phyloP scores from a whole-genome alignment of 2,888 invertebrate genomes.

The Volucella bombylans region DNA sequence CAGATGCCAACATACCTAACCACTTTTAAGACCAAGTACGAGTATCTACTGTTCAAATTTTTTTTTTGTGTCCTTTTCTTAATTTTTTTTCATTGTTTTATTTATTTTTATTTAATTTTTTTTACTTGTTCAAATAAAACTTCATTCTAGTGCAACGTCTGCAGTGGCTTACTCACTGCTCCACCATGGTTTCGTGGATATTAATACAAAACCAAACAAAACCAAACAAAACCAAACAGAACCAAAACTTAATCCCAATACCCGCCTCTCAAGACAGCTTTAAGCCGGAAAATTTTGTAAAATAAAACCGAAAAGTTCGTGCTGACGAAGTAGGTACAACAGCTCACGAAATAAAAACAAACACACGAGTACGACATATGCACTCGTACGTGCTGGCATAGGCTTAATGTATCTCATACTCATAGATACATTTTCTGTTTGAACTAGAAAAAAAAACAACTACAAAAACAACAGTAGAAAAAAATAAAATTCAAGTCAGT shows the following conservation, averaged over 20 bases:
- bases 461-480: constrained; percentile 6
- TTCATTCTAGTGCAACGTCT: constrained; percentile 13
- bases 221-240: neutral
- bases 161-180: neutral
- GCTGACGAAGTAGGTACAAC: constrained; percentile 51
- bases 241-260: neutral
- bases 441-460: constrained; percentile 5
- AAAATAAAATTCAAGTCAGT: constrained; percentile 20
- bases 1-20: constrained; percentile 5
- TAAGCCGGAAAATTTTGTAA: constrained; percentile 39
- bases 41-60: neutral
- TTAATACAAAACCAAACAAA: neutral
- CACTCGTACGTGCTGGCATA: neutral
- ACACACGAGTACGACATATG: constrained; percentile 33
- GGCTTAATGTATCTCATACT: constrained; percentile 13
- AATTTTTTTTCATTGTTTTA: constrained; percentile 9
- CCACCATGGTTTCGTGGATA: neutral
- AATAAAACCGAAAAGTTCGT: constrained; percentile 43
- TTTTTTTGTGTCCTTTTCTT: constrained; percentile 8
- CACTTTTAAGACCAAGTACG: constrained; percentile 7
- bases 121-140: constrained; percentile 3
- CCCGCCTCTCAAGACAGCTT: constrained; percentile 4
- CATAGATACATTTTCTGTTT: constrained; percentile 43
- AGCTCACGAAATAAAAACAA: constrained; percentile 25
- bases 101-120: neutral